Evolutionary conservation across 2,797 vertebrate genomes (phyloP).

Genomic region (Trachurus trachurus): DNA sequence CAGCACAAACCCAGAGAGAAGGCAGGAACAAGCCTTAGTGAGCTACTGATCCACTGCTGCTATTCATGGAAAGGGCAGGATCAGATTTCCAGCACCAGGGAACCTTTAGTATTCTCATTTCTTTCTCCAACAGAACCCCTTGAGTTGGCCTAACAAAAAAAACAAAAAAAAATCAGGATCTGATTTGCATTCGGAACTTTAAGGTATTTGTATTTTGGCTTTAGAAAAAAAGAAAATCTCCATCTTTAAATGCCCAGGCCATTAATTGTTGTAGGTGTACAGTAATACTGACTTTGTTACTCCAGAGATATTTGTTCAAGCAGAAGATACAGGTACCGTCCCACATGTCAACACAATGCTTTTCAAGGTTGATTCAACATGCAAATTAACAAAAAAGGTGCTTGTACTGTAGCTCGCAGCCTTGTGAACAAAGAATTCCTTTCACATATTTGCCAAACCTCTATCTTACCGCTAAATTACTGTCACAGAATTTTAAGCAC

Average conservation of each 20-base stretch:
- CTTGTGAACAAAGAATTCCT: slow-evolving; percentile 38
- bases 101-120: slow-evolving; percentile 37
- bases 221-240: not conserved
- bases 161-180: not conserved
- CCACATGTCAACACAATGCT: slow-evolving; percentile 13
- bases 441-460: slow-evolving; percentile 35
- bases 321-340: slow-evolving; percentile 10
- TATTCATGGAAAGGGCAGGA: slow-evolving; percentile 61
- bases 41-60: slow-evolving; percentile 57
- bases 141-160: not conserved
- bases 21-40: slow-evolving; percentile 39
- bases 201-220: not conserved
- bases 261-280: not conserved
- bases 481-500: slow-evolving; percentile 33
- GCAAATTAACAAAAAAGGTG: slow-evolving; percentile 8
- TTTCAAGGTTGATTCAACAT: slow-evolving; percentile 22
- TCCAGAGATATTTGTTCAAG: slow-evolving; percentile 3
- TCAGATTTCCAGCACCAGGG: slow-evolving; percentile 57
- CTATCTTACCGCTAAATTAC: slow-evolving; percentile 19
- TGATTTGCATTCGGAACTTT: not conserved
- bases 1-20: slow-evolving; percentile 67
- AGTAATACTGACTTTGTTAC: not conserved
- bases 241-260: not conserved
- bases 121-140: slow-evolving; percentile 9
- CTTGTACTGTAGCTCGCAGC: not conserved